Percentiles rank a stretch among this genome's conserved stretches.
phyloP scores from a whole-genome alignment of 2,113 vertebrate species.

The Phyllostomus discolor region DNA sequence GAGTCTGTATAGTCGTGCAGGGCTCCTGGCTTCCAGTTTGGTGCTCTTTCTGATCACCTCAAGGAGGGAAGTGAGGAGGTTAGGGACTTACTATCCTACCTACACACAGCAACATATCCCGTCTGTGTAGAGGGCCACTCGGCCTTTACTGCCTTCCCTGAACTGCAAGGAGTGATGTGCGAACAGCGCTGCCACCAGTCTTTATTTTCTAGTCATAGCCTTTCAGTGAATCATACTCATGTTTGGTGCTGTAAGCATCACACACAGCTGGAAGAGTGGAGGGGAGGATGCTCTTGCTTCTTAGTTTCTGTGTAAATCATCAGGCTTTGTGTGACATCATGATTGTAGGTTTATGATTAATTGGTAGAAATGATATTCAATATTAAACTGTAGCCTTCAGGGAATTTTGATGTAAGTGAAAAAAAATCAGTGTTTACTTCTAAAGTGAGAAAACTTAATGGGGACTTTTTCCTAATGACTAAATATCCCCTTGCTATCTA shows the following conservation, averaged over 20 bases:
- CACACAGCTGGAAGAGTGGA: background rate
- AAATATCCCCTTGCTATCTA: background rate
- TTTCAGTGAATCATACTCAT: accelerated
- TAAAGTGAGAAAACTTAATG: slow-evolving; percentile 3
- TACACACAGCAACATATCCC: background rate
- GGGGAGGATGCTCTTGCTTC: background rate
- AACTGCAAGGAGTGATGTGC: background rate
- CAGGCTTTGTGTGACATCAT: background rate
- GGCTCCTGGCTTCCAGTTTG: background rate
- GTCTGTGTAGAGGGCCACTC: background rate
- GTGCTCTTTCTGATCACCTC: background rate
- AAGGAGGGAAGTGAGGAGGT: background rate
- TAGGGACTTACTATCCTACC: background rate
- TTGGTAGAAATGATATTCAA: background rate
- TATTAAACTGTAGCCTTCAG: background rate
- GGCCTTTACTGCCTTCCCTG: background rate
- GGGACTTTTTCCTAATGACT: background rate
- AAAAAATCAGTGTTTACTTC: slow-evolving; percentile 39
- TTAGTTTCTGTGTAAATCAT: background rate
- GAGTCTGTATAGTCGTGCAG: too few relatives aligned
- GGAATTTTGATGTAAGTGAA: slow-evolving; percentile 30
- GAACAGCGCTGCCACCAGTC: accelerated
- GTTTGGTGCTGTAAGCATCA: accelerated
- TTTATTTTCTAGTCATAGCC: background rate
- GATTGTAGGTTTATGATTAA: background rate